Conservation (phyloP, 2,888 invertebrate species). For the Drosophila cognata region DNA sequence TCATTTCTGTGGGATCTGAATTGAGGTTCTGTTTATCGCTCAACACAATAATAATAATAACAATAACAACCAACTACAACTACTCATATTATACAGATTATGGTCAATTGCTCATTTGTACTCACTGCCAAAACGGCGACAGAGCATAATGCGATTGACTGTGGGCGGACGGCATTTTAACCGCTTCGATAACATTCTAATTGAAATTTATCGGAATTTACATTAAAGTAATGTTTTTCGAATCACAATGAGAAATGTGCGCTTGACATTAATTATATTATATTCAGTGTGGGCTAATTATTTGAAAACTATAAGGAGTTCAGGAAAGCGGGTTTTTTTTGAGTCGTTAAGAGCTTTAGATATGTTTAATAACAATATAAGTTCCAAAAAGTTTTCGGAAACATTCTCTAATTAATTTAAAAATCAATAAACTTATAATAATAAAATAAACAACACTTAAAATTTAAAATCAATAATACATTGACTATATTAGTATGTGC, state of each 20-base stretch:
- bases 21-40: conserved; percentile 7
- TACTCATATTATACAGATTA: conserved; percentile 27
- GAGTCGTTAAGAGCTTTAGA: background rate
- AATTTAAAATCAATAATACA: background rate
- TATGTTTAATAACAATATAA: background rate
- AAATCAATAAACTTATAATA: background rate
- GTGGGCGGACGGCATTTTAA: conserved; percentile 7
- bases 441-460: background rate
- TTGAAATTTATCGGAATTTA: conserved; percentile 9
- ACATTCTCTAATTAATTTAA: background rate
- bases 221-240: background rate
- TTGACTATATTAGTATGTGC: background rate
- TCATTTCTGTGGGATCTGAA: conserved; percentile 50
- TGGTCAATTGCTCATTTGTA: conserved; percentile 40
- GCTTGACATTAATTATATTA: background rate
- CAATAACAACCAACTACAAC: conserved; percentile 7
- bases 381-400: background rate
- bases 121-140: conserved; percentile 23
- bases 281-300: background rate
- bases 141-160: conserved; percentile 29
- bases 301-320: background rate
- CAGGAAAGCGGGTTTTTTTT: too few relatives aligned
- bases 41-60: conserved; percentile 19
- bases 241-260: background rate
- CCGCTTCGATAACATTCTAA: conserved; percentile 2